Evolutionary conservation across 2,113 vertebrate genomes (phyloP).

Genomic region (Neogobius melanostomus): DNA sequence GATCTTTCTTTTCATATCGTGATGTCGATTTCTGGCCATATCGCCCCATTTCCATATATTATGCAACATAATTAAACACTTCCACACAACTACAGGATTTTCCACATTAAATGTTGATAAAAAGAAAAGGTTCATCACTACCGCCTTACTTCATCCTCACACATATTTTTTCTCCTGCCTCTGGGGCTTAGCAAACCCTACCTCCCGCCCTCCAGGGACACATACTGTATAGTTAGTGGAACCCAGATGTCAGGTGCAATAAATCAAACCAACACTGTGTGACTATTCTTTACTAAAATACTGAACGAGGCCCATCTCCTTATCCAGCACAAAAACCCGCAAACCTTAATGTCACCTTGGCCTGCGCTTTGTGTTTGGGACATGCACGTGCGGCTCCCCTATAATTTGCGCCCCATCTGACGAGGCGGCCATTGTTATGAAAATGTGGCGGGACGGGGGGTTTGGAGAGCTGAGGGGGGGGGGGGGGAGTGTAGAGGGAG

Average conservation of each 20-base stretch:
- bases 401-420: slow-evolving; percentile 36
- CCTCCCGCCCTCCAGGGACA: neutral
- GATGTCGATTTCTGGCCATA: no score
- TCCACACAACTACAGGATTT: neutral
- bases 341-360: slow-evolving; percentile 4
- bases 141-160: neutral
- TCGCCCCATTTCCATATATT: no score
- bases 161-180: neutral
- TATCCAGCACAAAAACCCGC: slow-evolving; percentile 3
- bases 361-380: slow-evolving; percentile 14
- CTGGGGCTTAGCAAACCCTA: neutral
- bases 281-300: slow-evolving; percentile 6
- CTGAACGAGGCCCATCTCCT: neutral
- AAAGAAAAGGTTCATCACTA: neutral
- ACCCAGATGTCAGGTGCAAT: slow-evolving; percentile 41
- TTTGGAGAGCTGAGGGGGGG: slow-evolving; percentile 20
- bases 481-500: slow-evolving; percentile 7
- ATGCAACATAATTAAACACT: neutral
- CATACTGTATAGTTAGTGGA: slow-evolving; percentile 6
- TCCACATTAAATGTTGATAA: neutral
- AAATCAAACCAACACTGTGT: slow-evolving; percentile 25
- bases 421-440: slow-evolving; percentile 55
- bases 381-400: slow-evolving; percentile 33
- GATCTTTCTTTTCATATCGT: no score
- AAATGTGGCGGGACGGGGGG: slow-evolving; percentile 38